A percentile compares a stretch with the other conserved stretches of the same genome.
phyloP scores from a whole-genome alignment of 2,888 invertebrate species.

The Acrobasis repandana region DNA sequence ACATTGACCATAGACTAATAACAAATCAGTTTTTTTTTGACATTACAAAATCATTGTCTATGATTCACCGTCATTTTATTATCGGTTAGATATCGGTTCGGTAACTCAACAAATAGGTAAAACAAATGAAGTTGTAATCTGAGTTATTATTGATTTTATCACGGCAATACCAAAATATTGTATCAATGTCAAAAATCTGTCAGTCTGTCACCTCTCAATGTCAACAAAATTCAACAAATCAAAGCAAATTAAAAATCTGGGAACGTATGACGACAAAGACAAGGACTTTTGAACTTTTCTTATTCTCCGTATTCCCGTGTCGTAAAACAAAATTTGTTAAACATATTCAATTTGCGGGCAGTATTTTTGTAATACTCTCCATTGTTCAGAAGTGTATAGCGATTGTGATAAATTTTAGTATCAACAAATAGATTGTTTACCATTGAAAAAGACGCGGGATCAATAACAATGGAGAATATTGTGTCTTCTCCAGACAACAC shows the following conservation, averaged over 20 bases:
- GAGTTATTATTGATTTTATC: neutral
- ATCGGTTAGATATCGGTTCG: too few species aligned
- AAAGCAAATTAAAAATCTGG: neutral
- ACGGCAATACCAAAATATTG: neutral
- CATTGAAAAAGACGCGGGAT: conserved; percentile 50
- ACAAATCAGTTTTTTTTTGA: neutral
- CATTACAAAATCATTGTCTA: conserved; percentile 10
- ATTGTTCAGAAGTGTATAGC: neutral
- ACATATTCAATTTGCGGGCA: neutral
- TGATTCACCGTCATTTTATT: neutral
- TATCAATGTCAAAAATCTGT: neutral
- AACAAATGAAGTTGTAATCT: too few species aligned
- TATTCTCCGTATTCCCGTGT: neutral
- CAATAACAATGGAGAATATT: conserved; percentile 61
- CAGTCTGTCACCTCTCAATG: too few species aligned
- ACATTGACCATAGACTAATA: conserved; percentile 24
- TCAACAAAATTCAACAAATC: too few species aligned
- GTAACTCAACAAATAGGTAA: too few species aligned
- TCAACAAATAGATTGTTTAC: conserved; percentile 20
- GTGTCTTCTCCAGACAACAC: conserved; percentile 69
- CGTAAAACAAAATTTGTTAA: neutral
- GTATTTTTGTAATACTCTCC: neutral
- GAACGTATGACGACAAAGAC: neutral
- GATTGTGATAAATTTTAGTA: neutral
- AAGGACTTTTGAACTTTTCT: too few species aligned